Base-by-base conservation (phyloP, 2,888 invertebrate genomes). In the Ommatoiulus sabulosus region DNA sequence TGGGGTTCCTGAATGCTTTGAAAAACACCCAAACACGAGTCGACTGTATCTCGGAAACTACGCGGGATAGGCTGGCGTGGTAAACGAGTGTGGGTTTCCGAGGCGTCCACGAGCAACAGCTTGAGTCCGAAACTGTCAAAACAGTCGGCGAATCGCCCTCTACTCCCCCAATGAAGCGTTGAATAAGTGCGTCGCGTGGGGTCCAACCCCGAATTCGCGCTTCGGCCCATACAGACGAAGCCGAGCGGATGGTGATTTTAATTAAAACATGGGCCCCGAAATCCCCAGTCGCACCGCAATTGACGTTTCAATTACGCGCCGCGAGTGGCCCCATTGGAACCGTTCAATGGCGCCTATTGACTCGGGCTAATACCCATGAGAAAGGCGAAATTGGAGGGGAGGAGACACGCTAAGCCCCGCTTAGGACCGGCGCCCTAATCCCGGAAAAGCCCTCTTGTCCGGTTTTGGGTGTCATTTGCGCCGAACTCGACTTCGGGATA, bases 311-410 rank as follows among this genome's bases (percentile, higher is more conserved):
- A 72, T 72, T 72, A 72, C 20, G 72, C 72, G 72, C 72, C 12
- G 52, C 52, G 52, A 52, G 52, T 52, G 52, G 52, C 52, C 17
- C 52, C 8, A 24, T 24, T 72, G 72, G 72, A 24, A 24, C 72
- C 72, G 72, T 24, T 72, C 72, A 72, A 72, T 72, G 72, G 72
- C 20, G 6, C 72, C 72, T 72, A 24, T 72, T 72, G 72, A 72
- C 72, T 72, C 72, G 72, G 72, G 72, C 72, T 72, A 72, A 72
- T 72, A 72, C 72, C 72, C 72, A 72, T 72, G 72, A 72, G 72
- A 72, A 72, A 24, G 72, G 20, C 72, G 72, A 72, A 24, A 72
- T 72, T 72, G 72, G n/a, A 20, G 72, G 72, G 72, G 72, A 72
- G 72, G 72, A 24, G 24, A 20, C 63, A 20, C 72, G 10, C 7